These are phyloP conservation scores for Luperina nickerlii DNA, from an alignment of 2,888 invertebrate genomes.

Conservation along the genomic window DNA sequence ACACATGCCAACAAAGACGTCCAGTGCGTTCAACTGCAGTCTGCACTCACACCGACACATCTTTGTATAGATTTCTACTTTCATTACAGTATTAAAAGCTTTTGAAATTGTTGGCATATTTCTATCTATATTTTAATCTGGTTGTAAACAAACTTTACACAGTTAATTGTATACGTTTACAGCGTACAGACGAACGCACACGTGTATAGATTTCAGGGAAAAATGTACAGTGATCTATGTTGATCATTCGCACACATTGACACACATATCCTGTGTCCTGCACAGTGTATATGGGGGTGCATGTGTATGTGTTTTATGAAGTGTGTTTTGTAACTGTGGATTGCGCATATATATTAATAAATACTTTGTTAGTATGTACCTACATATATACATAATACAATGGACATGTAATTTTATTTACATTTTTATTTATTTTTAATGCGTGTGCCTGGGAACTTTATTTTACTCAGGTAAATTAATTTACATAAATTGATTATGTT, in stretches of 20 bases:
- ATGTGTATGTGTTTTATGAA: constrained; percentile 60
- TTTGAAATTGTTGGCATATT: constrained; percentile 68
- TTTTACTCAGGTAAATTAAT: background rate
- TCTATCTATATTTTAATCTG: constrained; percentile 62
- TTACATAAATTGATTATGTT: constrained; percentile 7
- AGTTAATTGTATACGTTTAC: constrained; percentile 10
- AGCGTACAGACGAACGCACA: constrained; percentile 44
- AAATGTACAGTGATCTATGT: constrained; percentile 60
- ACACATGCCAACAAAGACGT: constrained; percentile 76
- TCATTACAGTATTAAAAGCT: constrained; percentile 69
- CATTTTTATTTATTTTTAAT: constrained; percentile 20
- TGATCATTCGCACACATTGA: constrained; percentile 58
- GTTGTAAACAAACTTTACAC: constrained; percentile 53
- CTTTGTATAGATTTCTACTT: constrained; percentile 69
- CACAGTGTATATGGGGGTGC: constrained; percentile 10
- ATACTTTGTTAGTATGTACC: constrained; percentile 25
- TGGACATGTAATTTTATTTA: constrained; percentile 29
- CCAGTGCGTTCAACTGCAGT: constrained; percentile 82
- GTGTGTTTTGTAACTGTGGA: constrained; percentile 74
- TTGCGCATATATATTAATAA: constrained; percentile 64
- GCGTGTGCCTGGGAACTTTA: background rate
- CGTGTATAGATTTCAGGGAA: constrained; percentile 59
- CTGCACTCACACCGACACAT: constrained; percentile 75
- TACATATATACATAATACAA: constrained; percentile 26
- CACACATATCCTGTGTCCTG: constrained; percentile 60